phyloP scores from a whole-genome alignment of 2,888 invertebrate species.

The Caenorhabditis sulstoni region DNA sequence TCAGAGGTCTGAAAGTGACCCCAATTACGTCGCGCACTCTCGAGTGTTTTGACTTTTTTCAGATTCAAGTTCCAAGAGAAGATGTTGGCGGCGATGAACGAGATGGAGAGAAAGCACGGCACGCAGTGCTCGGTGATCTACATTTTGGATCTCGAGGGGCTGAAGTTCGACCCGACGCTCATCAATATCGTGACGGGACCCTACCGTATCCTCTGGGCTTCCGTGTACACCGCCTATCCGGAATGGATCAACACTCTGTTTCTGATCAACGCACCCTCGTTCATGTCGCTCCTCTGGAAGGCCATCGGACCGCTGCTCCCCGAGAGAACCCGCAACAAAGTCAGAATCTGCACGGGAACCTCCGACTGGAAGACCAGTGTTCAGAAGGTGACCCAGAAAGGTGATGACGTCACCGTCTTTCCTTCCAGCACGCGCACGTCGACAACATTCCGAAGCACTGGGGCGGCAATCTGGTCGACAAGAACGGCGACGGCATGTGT shows the following conservation, averaged over 20 bases:
- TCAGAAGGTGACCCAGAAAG: constrained; percentile 53
- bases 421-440: constrained; percentile 62
- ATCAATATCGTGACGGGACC: constrained; percentile 75
- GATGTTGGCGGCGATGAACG: constrained; percentile 71
- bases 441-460: constrained; percentile 73
- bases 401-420: background rate
- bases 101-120: constrained; percentile 68
- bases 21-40: background rate
- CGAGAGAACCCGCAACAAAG: constrained; percentile 74
- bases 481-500: constrained; percentile 71
- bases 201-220: constrained; percentile 74
- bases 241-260: constrained; percentile 73
- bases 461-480: constrained; percentile 72
- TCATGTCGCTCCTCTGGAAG: constrained; percentile 74
- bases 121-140: constrained; percentile 68
- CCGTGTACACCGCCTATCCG: constrained; percentile 74
- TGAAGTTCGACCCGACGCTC: constrained; percentile 72
- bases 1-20: constrained; percentile 54
- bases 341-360: constrained; percentile 63
- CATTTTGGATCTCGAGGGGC: constrained; percentile 74
- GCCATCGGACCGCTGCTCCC: constrained; percentile 73
- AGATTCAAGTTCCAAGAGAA: constrained; percentile 72
- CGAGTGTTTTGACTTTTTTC: constrained; percentile 17
- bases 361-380: constrained; percentile 66
- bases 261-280: constrained; percentile 74